phyloP scores from a whole-genome alignment of 2,113 vertebrate genomes.

The Oxygymnocypris stewartii region DNA sequence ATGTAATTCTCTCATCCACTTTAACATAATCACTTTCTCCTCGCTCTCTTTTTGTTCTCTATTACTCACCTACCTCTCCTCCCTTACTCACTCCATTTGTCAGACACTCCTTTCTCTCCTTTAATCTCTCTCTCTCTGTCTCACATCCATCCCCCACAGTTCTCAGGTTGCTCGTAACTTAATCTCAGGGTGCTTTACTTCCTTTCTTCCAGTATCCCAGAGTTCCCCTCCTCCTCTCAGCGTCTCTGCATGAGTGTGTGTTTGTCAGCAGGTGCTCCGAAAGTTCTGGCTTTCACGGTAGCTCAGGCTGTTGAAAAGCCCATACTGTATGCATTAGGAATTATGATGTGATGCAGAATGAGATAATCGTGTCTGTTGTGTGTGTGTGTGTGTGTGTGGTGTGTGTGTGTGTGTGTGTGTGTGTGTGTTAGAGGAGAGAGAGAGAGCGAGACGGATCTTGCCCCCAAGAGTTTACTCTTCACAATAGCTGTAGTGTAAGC shows the following conservation, averaged over 20 bases:
- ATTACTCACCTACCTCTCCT: slow-evolving; percentile 27
- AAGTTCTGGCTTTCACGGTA: slow-evolving; percentile 35
- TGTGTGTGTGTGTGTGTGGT: too few relatives aligned
- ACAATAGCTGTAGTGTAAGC: slow-evolving; percentile 50
- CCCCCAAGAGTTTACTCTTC: slow-evolving; percentile 30
- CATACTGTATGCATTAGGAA: slow-evolving; percentile 34
- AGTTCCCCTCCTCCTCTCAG: slow-evolving; percentile 27
- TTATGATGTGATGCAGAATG: slow-evolving; percentile 52
- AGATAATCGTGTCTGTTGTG: slow-evolving; percentile 52
- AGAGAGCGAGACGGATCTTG: slow-evolving; percentile 4
- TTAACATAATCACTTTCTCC: slow-evolving; percentile 5
- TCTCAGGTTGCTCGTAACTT: slow-evolving; percentile 29
- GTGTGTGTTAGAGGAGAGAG: too few relatives aligned
- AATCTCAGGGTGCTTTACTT: slow-evolving; percentile 27
- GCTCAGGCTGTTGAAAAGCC: slow-evolving; percentile 25
- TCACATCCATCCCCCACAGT: slow-evolving; percentile 12
- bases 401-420: neutral
- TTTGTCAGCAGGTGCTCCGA: slow-evolving; percentile 38
- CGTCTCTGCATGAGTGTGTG: slow-evolving; percentile 39
- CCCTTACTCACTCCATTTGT: slow-evolving; percentile 30
- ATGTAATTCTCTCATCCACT: slow-evolving; percentile 17
- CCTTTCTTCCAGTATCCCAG: slow-evolving; percentile 27
- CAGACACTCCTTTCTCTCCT: slow-evolving; percentile 29
- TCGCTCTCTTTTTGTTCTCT: slow-evolving; percentile 8
- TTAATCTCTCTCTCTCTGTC: slow-evolving; percentile 24